These are phyloP conservation scores for Phania funesta DNA, from an alignment of 2,888 invertebrate species.

Conservation along the genomic window DNA sequence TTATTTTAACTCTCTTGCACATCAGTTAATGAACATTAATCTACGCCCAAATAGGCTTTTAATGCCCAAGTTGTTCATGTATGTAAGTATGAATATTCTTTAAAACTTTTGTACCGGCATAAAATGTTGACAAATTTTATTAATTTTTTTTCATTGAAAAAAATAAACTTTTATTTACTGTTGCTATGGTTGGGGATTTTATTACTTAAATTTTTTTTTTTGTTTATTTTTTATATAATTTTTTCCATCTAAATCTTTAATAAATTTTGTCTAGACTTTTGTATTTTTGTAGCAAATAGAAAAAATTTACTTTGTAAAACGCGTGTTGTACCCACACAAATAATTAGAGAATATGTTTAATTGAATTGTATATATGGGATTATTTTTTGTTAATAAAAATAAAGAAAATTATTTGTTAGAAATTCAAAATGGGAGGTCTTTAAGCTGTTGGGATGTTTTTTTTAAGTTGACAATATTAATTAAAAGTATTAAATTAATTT, in stretches of 20 bases:
- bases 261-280: conserved; percentile 41
- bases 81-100: too few species aligned
- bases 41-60: conserved; percentile 50
- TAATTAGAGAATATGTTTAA: conserved; percentile 29
- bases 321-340: conserved; percentile 54
- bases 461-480: conserved; percentile 30
- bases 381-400: not conserved
- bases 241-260: not conserved
- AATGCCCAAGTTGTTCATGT: not conserved
- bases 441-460: not conserved
- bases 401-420: conserved; percentile 12
- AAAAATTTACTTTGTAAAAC: conserved; percentile 44
- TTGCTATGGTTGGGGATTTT: conserved; percentile 15
- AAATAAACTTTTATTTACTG: not conserved
- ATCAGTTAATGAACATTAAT: conserved; percentile 54
- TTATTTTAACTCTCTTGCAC: conserved; percentile 18
- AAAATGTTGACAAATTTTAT: conserved; percentile 32
- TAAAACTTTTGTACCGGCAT: conserved; percentile 15
- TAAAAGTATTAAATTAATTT: conserved; percentile 36
- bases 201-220: conserved; percentile 15
- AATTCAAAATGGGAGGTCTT: not conserved
- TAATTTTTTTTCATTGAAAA: conserved; percentile 6
- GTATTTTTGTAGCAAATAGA: conserved; percentile 25
- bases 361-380: conserved; percentile 19
- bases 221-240: not conserved